phyloP scores from a whole-genome alignment of 2,888 invertebrate species.

The Sycophila texana region DNA sequence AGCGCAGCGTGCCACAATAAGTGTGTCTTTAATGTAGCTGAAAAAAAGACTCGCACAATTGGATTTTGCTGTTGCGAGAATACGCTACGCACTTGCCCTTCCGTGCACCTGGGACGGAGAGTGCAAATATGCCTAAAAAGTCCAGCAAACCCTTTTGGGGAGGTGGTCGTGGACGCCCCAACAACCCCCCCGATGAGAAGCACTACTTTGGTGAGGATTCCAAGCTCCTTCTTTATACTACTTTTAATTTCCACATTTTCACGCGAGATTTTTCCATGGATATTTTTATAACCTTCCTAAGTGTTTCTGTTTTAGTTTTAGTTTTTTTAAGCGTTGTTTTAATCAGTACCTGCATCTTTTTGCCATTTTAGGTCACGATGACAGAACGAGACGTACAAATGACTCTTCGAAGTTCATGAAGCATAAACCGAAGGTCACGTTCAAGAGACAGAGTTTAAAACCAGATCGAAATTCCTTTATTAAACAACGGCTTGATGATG shows the following conservation, averaged over 20 bases:
- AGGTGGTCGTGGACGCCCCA: constrained; percentile 49
- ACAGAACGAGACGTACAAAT: constrained; percentile 60
- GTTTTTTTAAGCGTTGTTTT: constrained; percentile 9
- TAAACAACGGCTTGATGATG: constrained; percentile 66
- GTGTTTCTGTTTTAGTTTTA: background rate
- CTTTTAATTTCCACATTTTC: background rate
- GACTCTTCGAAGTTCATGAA: constrained; percentile 52
- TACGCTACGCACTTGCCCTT: background rate
- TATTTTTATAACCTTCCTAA: constrained; percentile 31
- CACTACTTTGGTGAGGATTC: constrained; percentile 66
- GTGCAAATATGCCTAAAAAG: constrained; percentile 67
- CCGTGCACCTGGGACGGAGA: background rate
- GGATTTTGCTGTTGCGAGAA: background rate
- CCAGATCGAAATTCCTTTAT: constrained; percentile 53
- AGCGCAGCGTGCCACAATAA: background rate
- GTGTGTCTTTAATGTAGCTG: background rate
- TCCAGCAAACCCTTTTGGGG: constrained; percentile 61
- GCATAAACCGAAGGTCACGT: constrained; percentile 66
- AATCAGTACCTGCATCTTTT: constrained; percentile 8
- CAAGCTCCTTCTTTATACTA: constrained; percentile 1
- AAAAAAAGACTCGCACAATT: background rate
- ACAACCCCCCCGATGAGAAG: constrained; percentile 58
- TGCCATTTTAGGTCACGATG: constrained; percentile 65
- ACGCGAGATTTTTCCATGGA: background rate
- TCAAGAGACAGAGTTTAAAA: constrained; percentile 64